Evolutionary conservation across 2,797 vertebrate genomes (phyloP).

Genomic region (Sternarchorhynchus goeldii): DNA sequence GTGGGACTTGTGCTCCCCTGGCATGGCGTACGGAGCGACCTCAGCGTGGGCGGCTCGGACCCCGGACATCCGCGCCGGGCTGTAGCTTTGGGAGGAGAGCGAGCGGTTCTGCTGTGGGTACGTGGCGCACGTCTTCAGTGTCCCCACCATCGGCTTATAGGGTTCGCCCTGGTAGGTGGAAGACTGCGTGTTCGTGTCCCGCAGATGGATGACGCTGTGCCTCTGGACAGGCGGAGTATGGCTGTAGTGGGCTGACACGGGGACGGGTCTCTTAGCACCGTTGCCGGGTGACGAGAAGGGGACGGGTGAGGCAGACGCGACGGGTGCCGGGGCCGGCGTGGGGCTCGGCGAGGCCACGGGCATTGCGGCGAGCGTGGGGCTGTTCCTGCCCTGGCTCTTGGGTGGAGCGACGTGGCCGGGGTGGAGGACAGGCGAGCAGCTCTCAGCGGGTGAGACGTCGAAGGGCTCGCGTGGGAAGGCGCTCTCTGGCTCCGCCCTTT

Average conservation of each 20-base stretch:
- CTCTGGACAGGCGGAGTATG: constrained; percentile 92
- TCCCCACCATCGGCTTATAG: constrained; percentile 88
- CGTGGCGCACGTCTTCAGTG: constrained; percentile 93
- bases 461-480: constrained; percentile 82
- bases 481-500: constrained; percentile 81
- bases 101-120: constrained; percentile 98
- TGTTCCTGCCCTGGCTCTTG: constrained; percentile 87
- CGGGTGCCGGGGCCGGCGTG: constrained; percentile 55
- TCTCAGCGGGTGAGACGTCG: constrained; percentile 85
- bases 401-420: constrained; percentile 85
- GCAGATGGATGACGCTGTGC: constrained; percentile 95
- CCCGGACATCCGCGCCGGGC: constrained; percentile 88
- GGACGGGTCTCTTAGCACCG: constrained; percentile 80
- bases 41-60: constrained; percentile 89
- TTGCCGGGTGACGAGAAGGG: constrained; percentile 86
- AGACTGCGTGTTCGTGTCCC: constrained; percentile 87
- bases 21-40: constrained; percentile 83
- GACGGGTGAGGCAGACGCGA: constrained; percentile 56
- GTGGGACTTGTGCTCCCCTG: constrained; percentile 93
- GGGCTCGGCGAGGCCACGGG: constrained; percentile 69
- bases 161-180: constrained; percentile 88
- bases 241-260: constrained; percentile 91
- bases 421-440: constrained; percentile 87
- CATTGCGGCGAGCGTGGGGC: constrained; percentile 77
- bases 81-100: constrained; percentile 95